Conservation (phyloP, 2,888 invertebrate species). For the Trileptium ribeirensis region DNA sequence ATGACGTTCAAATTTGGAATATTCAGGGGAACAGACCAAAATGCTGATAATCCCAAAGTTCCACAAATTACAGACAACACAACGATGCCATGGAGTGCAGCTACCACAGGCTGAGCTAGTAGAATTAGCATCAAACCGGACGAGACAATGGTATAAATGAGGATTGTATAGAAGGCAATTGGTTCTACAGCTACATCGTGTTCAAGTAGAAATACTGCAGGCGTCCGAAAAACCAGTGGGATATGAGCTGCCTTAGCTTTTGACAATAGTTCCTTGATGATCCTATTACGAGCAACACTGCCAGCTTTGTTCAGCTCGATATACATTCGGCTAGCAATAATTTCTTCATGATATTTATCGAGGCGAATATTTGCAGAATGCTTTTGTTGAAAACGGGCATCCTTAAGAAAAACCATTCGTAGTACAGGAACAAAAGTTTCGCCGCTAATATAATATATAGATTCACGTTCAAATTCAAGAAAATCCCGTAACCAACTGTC, state of each 20-base stretch:
- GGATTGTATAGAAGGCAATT: background rate
- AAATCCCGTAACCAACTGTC: slow-evolving; percentile 48
- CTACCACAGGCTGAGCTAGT: slow-evolving; percentile 40
- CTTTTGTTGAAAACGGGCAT: background rate
- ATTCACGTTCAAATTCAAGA: slow-evolving; percentile 43
- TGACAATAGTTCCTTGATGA: background rate
- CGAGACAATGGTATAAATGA: slow-evolving; percentile 13
- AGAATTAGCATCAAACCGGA: slow-evolving; percentile 36
- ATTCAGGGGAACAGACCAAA: slow-evolving; percentile 44
- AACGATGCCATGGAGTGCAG: background rate
- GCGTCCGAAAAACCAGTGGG: slow-evolving; percentile 42
- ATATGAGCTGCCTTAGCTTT: slow-evolving; percentile 27
- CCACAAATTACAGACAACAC: slow-evolving; percentile 34
- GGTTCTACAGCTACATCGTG: slow-evolving; percentile 42
- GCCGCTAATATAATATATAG: slow-evolving; percentile 40
- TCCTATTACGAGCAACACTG: background rate
- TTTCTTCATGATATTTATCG: slow-evolving; percentile 37
- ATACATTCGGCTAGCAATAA: slow-evolving; percentile 44
- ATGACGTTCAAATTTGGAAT: slow-evolving; percentile 40
- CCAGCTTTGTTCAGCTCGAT: slow-evolving; percentile 46
- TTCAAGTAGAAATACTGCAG: slow-evolving; percentile 43
- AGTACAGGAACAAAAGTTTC: slow-evolving; percentile 49
- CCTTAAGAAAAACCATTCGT: slow-evolving; percentile 45
- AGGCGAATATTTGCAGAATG: background rate
- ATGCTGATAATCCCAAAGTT: slow-evolving; percentile 38